phyloP scores from a whole-genome alignment of 2,113 vertebrate species.

The Chionodraco myersi region DNA sequence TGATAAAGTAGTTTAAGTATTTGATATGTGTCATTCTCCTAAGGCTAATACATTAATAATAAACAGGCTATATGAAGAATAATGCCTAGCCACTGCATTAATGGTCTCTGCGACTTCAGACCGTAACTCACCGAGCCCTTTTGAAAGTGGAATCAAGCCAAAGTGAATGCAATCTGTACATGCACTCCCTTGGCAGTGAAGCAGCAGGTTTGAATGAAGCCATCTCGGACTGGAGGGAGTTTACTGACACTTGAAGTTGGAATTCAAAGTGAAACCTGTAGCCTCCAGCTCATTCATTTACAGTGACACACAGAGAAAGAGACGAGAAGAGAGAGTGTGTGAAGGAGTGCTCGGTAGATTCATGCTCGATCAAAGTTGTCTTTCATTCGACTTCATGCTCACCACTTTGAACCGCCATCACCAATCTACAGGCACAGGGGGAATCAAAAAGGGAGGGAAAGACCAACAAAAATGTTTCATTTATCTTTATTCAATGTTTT shows the following conservation, averaged over 20 bases:
- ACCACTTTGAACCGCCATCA: conserved; percentile 11
- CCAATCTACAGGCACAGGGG: conserved; percentile 7
- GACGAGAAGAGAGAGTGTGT: background rate
- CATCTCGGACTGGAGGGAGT: background rate
- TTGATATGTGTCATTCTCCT: too few relatives aligned
- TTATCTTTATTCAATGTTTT: conserved; percentile 15
- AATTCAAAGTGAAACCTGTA: conserved; percentile 23
- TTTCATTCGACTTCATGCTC: conserved; percentile 29
- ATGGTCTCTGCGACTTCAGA: too few relatives aligned
- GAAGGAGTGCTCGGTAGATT: conserved; percentile 25
- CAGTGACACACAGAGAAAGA: background rate
- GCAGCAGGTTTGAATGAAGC: conserved; percentile 26
- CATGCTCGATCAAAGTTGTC: conserved; percentile 31
- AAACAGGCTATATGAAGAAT: too few relatives aligned
- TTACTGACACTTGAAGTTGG: background rate
- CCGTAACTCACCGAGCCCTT: too few relatives aligned
- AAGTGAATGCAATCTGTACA: background rate
- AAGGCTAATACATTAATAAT: too few relatives aligned
- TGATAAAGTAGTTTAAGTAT: too few relatives aligned
- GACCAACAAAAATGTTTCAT: background rate
- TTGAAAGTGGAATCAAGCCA: background rate
- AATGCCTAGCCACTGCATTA: too few relatives aligned
- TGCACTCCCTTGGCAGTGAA: background rate
- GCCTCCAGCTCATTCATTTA: conserved; percentile 48
- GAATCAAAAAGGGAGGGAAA: background rate